Base-by-base conservation (phyloP, 2,113 vertebrate species). In the Trachemys scripta region DNA sequence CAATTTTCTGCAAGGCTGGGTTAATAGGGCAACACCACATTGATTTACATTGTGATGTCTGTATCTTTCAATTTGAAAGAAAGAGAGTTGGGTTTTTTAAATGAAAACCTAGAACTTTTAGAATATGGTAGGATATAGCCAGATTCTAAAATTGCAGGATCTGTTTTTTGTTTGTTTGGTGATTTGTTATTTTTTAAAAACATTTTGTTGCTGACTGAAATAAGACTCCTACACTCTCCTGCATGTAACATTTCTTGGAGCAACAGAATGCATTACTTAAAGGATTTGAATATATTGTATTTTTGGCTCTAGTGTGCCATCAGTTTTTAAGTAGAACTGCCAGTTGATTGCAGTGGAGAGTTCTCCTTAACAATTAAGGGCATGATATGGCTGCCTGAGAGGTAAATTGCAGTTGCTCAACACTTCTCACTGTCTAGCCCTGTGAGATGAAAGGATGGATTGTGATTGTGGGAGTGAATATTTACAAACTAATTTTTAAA, bases 401-500 rank as follows among this genome's bases (percentile, higher is more conserved):
- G 87, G 84, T 76, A 82, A 65, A 78, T 94, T 88, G 65, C 10
- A 94, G 83, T 96, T 96, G 57, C 85, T 56, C 91, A 82, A 75
- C 90, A 87, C 82, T 50, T 96, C 85, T 82, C 82, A 88, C 82
- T 45, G 86, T 42, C 27, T 95, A 87, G 45, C 24, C 42, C 35
- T 38, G 42, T 47, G 42, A 47, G 31, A 38, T 10, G n/a, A 72
- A 72, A 72, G 65, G 59, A 16, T 35, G 90, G 90, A 94, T 95
- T 93, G 95, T 89, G 57, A n/a, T 85, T 93, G 88, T 62, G 94
- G 93, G 42, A 45, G 10, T 96, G 91, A 88, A 95, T 88, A 69
- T 47, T 42, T 84, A 84, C 47, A 11, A 90, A 54, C 90, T 88
- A 95, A 69, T 93, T 96, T 93, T 97, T 97, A 85, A 93, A 95